phyloP scores from a whole-genome alignment of 30 jellyfish, hydroid and myxozoan genomes.

The Aurelia aurita complex sp. Pacific region DNA sequence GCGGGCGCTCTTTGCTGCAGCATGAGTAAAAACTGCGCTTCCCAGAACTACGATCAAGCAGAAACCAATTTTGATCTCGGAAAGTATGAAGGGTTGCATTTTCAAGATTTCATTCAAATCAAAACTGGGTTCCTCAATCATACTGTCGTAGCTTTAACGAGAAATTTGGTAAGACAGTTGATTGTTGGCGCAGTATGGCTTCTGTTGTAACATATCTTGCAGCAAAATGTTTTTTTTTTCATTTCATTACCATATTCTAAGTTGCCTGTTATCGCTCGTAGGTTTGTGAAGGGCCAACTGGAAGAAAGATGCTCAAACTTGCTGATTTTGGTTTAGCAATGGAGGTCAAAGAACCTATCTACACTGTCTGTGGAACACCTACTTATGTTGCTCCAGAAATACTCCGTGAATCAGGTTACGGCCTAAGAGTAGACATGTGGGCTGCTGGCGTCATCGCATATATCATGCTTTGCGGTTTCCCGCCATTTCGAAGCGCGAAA shows the following conservation, averaged over 20 bases:
- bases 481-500: conserved; percentile 96
- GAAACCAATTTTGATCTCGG: no score
- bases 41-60: no score
- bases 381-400: conserved; percentile 99
- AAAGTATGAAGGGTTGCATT: no score
- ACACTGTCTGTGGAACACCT: conserved; percentile 99
- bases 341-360: conserved; percentile 93
- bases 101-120: no score
- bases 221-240: no score
- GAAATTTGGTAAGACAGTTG: no score
- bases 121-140: no score
- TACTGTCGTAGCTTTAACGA: no score
- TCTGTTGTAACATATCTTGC: no score
- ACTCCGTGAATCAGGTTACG: conserved; percentile 92
- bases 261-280: not conserved
- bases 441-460: conserved; percentile 99
- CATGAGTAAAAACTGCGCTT: no score
- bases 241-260: not conserved
- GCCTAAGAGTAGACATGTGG: conserved; percentile 98
- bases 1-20: no score
- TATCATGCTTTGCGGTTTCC: conserved; percentile 98
- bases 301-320: conserved; percentile 72
- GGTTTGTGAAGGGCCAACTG: conserved; percentile 62
- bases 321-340: conserved; percentile 99
- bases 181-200: no score